Evolutionary conservation across 2,797 vertebrate species (phyloP).

Genomic region (Muraenolepis orangiensis): DNA sequence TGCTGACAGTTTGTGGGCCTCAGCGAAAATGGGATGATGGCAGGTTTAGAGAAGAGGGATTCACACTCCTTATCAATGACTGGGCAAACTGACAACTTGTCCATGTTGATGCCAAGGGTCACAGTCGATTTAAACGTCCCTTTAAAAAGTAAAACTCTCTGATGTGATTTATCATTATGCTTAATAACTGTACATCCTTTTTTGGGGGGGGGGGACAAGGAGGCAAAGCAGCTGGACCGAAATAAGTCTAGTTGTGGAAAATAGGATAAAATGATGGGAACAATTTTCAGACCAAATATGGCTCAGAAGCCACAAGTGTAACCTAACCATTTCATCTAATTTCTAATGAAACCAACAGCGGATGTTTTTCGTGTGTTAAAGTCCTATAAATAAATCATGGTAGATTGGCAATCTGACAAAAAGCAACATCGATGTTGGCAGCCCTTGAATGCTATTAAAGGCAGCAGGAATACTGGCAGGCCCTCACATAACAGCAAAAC

Average conservation of each 20-base stretch:
- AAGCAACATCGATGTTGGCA: neutral
- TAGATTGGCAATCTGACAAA: neutral
- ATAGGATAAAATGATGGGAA: neutral
- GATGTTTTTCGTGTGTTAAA: neutral
- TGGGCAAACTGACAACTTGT: slow-evolving; percentile 58
- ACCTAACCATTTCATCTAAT: neutral
- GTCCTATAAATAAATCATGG: neutral
- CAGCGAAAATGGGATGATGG: slow-evolving; percentile 58
- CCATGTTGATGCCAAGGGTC: slow-evolving; percentile 53
- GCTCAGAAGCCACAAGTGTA: neutral
- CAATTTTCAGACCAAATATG: neutral
- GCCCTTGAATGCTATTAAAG: neutral
- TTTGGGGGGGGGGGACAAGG: neutral
- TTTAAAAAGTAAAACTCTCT: slow-evolving; percentile 30
- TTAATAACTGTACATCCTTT: neutral
- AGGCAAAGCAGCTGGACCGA: neutral
- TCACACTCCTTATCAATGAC: slow-evolving; percentile 58
- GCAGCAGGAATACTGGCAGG: neutral
- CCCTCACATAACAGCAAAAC: neutral
- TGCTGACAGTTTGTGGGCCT: slow-evolving; percentile 68
- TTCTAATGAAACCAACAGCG: neutral
- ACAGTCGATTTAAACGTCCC: slow-evolving; percentile 54
- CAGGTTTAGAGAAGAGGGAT: slow-evolving; percentile 39
- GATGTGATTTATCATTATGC: slow-evolving; percentile 38
- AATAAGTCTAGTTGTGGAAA: neutral